Evolutionary conservation across 2,888 invertebrate genomes (phyloP), one percentile per base, ranked within the genome.

Genomic region (Coenonympha glycerion): DNA sequence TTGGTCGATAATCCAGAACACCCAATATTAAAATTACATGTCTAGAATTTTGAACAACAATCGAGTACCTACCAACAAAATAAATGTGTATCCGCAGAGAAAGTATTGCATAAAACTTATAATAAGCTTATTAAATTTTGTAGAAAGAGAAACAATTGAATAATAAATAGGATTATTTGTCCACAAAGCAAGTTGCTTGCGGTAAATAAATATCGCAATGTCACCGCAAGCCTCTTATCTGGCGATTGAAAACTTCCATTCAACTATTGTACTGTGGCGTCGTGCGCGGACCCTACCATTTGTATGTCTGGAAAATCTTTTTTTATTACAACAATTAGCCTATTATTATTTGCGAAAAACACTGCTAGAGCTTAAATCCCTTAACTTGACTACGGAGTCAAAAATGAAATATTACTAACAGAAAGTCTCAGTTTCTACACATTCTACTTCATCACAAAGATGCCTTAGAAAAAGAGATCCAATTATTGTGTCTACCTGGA

Each of bases 191-290:
- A 64, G 61, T 64, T 63, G 53, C 55, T 53, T 61, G 75, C 64
- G 70, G 77, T 76, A 79, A 82, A 80, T 82, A 82, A 80, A 81
- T 80, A 79, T 76, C 65, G 65, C 58, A 65, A 60, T 65, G 70
- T 69, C 66, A 61, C 74, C 77, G 63, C 77, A 83, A 84, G 81
- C 82, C 79, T 78, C 84, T 84, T 84, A 83, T 72, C 77, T 71
- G 60, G 31, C 78, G 72, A 81, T 81, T 79, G 83, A 73, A 84
- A 81, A 82, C 75, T 81, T 79, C 63, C 64, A 66, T 65, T 57
- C 68, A 77, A 79, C 76, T 78, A 73, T 69, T 64, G 60, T 46
- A 26, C n/a, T n/a, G n/a, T n/a, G n/a, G n/a, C n/a, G n/a, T n/a
- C n/a, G n/a, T n/a, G 6, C 45, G 49, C 11, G 49, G 40, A 40